Base-by-base conservation (phyloP, 2,113 vertebrate species). In the Sigmodon hispidus region DNA sequence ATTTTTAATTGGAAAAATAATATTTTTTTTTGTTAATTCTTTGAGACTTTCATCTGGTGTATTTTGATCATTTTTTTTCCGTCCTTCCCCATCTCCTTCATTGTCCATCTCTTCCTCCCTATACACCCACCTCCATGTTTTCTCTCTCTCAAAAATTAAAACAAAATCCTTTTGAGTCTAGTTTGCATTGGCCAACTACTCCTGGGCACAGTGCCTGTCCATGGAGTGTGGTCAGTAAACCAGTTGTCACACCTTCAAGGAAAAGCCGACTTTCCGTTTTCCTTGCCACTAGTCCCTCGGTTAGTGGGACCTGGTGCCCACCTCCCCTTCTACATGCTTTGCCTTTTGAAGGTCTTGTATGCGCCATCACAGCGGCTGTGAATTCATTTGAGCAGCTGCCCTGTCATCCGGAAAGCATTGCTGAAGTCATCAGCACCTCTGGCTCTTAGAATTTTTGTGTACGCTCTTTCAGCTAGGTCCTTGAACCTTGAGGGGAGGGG, bases 391-490 rank as follows among this genome's bases (percentile, higher is more conserved):
- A 57, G 17, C 48, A 79, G n/a, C 79, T 59, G n/a, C 22, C 55
- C 3, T 4, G 16, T 3, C 0, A 7, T 3, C 73, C 13, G 43
- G 73, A 45, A 31, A 75, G 12, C 73, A 13, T 43, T 75, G 55
- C 17, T n/a, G 55, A 61, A 17, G 80, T n/a, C n/a, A 9, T 29
- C 6, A 0, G 55, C 80, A 59, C 22, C n/a, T 9, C n/a, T 0
- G n/a, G 24, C 80, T 83, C n/a, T 43, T 61, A 17, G 2, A n/a
- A 17, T 61, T n/a, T 61, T 83, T 61, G 36, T 21, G 22, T 59
- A 36, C 29, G 55, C 36, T 55, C 48, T 55, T 79, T 22, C 7
- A 3, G 36, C 36, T 22, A 4, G 79, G 26, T 81, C 79, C 79
- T 40, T 57, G 21, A 57, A 52, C 36, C 36, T 80, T 29, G 7